Base-by-base conservation (phyloP, 2,113 vertebrate genomes). In the Zapornia atra region DNA sequence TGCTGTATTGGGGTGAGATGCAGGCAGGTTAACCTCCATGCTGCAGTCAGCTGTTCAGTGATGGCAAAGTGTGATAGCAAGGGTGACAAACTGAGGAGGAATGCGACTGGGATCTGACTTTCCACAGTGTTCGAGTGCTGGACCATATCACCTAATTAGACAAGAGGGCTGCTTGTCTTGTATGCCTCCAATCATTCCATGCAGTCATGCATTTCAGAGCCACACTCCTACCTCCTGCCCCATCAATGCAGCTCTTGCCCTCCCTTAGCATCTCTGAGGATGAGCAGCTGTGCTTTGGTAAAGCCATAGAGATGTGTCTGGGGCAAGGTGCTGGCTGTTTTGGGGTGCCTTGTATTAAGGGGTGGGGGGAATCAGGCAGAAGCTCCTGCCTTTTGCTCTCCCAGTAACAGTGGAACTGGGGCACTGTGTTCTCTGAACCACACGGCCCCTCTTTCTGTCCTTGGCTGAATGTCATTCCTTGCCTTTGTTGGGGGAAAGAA, bases 151-250 rank as follows among this genome's bases (percentile, higher is more conserved):
- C 82, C 88, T 61, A 13, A 2, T 60, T 33, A 29, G 10, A 80
- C 40, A 24, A 72, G 77, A 82, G 50, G 15, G 38, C 38, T 33
- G 0, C 40, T 92, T 68, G n/a, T 82, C 57, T 53, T 15, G 19
- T 11, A 18, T 75, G 75, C 77, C 80, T 86, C 80, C 0, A 1
- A 46, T 29, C 82, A 86, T 92, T 42, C 82, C 63, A 76, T 66
- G 70, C 22, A 5, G 66, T 85, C 83, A 46, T 5, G 16, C 77
- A 72, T 92, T 93, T 92, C 86, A 92, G 73, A 63, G 77, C 44
- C 50, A 14, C 82, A 77, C 80, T 57, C 65, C 86, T 92, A n/a
- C 86, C 82, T 94, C 88, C 88, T 91, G 86, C 91, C 53, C 76
- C 46, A 59, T 84, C 91, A 89, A 59, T 72, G 86, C 72, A 65